Conservation (phyloP, 1,140 invertebrate genomes). For the Polyergus mexicanus region DNA sequence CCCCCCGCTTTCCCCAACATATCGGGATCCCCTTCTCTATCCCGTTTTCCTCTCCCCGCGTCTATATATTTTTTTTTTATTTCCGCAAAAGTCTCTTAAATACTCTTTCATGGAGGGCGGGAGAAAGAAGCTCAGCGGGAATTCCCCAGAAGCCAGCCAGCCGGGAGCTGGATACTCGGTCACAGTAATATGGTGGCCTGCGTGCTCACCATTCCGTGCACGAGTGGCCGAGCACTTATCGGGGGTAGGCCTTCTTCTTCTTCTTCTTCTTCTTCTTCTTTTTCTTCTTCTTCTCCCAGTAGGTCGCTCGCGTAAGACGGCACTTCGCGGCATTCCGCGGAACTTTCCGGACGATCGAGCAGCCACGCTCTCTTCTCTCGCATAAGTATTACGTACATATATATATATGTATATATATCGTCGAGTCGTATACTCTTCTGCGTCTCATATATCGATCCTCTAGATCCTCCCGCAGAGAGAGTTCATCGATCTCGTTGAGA, state of each 20-base stretch:
- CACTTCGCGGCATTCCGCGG: conserved; percentile 48
- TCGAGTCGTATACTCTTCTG: conserved; percentile 28
- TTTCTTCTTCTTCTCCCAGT: conserved; percentile 15
- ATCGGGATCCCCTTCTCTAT: neutral
- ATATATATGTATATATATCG: conserved; percentile 24
- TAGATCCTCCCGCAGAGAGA: conserved; percentile 22
- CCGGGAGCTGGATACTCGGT: conserved; percentile 69
- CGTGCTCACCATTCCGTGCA: conserved; percentile 68
- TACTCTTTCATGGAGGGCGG: conserved; percentile 66
- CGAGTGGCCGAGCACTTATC: conserved; percentile 61
- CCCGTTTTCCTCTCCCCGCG: neutral
- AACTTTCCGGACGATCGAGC: conserved; percentile 66
- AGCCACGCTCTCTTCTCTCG: conserved; percentile 15
- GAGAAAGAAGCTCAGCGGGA: conserved; percentile 67
- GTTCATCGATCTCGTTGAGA: conserved; percentile 41
- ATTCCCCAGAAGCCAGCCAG: conserved; percentile 58
- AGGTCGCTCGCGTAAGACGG: conserved; percentile 64
- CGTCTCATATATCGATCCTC: conserved; percentile 18
- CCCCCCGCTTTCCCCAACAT: no score
- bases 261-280: conserved; percentile 6
- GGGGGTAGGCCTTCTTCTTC: conserved; percentile 43
- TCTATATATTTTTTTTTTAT: conserved; percentile 40
- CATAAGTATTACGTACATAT: conserved; percentile 9
- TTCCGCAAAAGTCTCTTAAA: conserved; percentile 73
- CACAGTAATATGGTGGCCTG: conserved; percentile 72